These are phyloP conservation scores for Trichopoda pennipes DNA, from an alignment of 2,888 invertebrate species.

Conservation along the genomic window DNA sequence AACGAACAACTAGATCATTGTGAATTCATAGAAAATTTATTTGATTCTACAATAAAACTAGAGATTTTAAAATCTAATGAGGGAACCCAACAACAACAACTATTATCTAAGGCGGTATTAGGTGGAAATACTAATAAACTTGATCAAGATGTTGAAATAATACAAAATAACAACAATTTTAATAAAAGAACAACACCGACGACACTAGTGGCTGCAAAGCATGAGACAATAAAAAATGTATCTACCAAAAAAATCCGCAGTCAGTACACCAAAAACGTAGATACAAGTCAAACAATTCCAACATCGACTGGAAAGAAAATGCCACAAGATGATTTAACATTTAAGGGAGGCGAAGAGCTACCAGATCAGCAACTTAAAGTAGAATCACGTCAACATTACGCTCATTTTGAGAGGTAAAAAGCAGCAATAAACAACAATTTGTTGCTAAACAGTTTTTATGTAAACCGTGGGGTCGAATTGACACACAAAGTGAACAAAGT, in stretches of 20 bases:
- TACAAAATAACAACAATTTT: slow-evolving; percentile 26
- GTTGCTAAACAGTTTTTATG: not conserved
- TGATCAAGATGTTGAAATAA: slow-evolving; percentile 19
- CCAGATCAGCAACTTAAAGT: slow-evolving; percentile 29
- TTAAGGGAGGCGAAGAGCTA: slow-evolving; percentile 24
- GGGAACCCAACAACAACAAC: not conserved
- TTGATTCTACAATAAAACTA: slow-evolving; percentile 50
- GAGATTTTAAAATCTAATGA: not conserved
- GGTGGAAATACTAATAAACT: slow-evolving; percentile 19
- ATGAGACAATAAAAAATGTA: not conserved
- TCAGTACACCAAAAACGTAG: not conserved
- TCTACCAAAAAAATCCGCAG: not conserved
- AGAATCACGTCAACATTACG: slow-evolving; percentile 22
- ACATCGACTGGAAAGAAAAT: slow-evolving; percentile 27
- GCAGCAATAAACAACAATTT: too few relatives aligned
- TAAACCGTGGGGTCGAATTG: not conserved
- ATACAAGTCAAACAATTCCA: slow-evolving; percentile 21
- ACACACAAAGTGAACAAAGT: not conserved
- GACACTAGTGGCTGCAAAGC: not conserved
- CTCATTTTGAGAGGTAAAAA: slow-evolving; percentile 57
- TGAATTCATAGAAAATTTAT: slow-evolving; percentile 72
- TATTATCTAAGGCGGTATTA: too few relatives aligned
- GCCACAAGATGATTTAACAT: not conserved
- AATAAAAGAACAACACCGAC: slow-evolving; percentile 1
- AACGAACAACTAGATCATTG: slow-evolving; percentile 66